Conservation (phyloP, 2,888 invertebrate genomes). For the Anthrax anthrax region DNA sequence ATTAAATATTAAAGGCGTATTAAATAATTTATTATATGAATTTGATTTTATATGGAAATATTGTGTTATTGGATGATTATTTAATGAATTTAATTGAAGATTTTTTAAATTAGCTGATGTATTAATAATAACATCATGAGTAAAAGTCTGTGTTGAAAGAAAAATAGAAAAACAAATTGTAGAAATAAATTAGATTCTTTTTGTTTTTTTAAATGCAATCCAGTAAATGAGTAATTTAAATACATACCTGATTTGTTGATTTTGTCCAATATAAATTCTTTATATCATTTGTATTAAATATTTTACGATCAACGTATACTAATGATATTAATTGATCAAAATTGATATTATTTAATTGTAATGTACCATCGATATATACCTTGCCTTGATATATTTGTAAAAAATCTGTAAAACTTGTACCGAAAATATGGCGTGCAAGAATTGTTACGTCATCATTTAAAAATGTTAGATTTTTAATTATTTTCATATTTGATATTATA, state of each 20-base stretch:
- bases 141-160: no score
- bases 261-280: slow-evolving; percentile 17
- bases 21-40: no score
- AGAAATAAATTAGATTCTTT: no score
- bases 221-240: no score
- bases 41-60: no score
- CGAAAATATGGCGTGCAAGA: slow-evolving; percentile 12
- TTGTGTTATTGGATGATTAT: no score
- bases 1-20: no score
- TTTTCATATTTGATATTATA: slow-evolving; percentile 19
- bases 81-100: no score
- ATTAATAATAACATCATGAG: no score
- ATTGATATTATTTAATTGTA: slow-evolving; percentile 19
- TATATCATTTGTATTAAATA: slow-evolving; percentile 14
- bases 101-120: no score
- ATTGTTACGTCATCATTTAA: slow-evolving; percentile 12
- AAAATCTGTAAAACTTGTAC: slow-evolving; percentile 13
- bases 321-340: slow-evolving; percentile 13
- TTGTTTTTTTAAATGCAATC: no score
- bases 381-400: slow-evolving; percentile 24
- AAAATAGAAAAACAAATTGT: no score
- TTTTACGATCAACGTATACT: slow-evolving; percentile 12
- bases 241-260: slow-evolving; percentile 19
- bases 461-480: slow-evolving; percentile 19
- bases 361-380: slow-evolving; percentile 21